Evolutionary conservation across 2,113 vertebrate genomes (phyloP), one percentile per base, ranked within the genome.

Genomic region (Cavia porcellus): DNA sequence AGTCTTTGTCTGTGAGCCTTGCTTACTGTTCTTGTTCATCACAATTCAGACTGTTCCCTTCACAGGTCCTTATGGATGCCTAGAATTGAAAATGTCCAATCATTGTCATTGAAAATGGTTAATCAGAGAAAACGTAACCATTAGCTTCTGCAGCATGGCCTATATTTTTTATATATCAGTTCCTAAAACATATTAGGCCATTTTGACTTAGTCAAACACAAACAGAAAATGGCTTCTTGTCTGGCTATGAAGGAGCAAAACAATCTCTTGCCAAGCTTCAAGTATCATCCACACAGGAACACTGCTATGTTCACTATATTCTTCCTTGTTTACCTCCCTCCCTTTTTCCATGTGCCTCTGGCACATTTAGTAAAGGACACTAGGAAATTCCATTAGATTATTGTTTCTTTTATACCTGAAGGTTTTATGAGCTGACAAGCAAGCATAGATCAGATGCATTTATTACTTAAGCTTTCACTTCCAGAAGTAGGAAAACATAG

Each of bases 391-490:
- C 59, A 30, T 30, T 22, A 47, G 35, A 70, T 15, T 4, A 62
- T 57, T 74, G 57, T 57, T 92, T 79, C 38, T 35, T 1, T 13
- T 66, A 70, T 24, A 84, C 11, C 6, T n/a, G 11, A 17, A 30
- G 45, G 12, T 74, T 89, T 90, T 86, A 86, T 86, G 66, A 50
- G 47, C 38, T 79, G 52, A 80, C 38, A 92, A 77, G 59, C 32
- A 59, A 92, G 32, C 35, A 50, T 5, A 62, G 68, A 62, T 89
- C 61, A 50, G 77, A 47, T 75, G 4, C 24, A 15, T 85, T 55
- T 89, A 30, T 70, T 57, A 81, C 38, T 57, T 82, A 42, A 81
- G 42, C 45, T 95, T 95, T 96, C 45, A 70, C 61, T 91, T 89
- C 74, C 62, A 66, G 80, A 80, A 77, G 47, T 30, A 86, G 64